Conservation (phyloP, 1,140 invertebrate genomes). For the Sminthurinus signatus region DNA sequence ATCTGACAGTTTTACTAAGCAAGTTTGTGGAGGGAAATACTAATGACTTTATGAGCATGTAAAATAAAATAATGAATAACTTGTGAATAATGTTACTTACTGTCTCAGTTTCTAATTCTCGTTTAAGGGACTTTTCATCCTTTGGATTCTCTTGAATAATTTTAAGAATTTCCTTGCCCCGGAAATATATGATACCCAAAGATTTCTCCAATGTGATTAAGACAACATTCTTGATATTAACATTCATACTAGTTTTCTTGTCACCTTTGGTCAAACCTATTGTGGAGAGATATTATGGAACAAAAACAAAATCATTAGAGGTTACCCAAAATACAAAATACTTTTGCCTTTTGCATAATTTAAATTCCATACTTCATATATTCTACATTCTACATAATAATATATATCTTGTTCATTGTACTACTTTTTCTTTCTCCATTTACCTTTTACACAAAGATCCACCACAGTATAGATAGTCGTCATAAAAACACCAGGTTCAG, state of each 20-base stretch:
- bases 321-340: too few relatives aligned
- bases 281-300: too few relatives aligned
- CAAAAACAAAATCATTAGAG: too few relatives aligned
- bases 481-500: constrained; percentile 6
- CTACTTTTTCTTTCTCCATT: too few relatives aligned
- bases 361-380: too few relatives aligned
- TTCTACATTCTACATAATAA: too few relatives aligned
- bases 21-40: too few relatives aligned
- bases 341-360: too few relatives aligned
- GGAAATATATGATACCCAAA: constrained; percentile 2
- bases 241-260: constrained; percentile 8
- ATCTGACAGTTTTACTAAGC: too few relatives aligned
- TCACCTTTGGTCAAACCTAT: constrained; percentile 9
- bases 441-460: constrained; percentile 15
- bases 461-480: constrained; percentile 4
- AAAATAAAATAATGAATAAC: too few relatives aligned
- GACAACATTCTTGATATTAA: constrained; percentile 9
- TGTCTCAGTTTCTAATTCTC: constrained; percentile 16
- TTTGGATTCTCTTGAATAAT: constrained; percentile 5
- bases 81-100: background rate
- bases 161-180: constrained; percentile 4
- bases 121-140: constrained; percentile 6
- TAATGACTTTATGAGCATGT: too few relatives aligned
- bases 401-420: too few relatives aligned
- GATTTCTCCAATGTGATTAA: constrained; percentile 7